Evolutionary conservation across 1,140 invertebrate genomes (phyloP), one percentile per base, ranked within the genome.

Genomic region (Drosophila pruinosa): DNA sequence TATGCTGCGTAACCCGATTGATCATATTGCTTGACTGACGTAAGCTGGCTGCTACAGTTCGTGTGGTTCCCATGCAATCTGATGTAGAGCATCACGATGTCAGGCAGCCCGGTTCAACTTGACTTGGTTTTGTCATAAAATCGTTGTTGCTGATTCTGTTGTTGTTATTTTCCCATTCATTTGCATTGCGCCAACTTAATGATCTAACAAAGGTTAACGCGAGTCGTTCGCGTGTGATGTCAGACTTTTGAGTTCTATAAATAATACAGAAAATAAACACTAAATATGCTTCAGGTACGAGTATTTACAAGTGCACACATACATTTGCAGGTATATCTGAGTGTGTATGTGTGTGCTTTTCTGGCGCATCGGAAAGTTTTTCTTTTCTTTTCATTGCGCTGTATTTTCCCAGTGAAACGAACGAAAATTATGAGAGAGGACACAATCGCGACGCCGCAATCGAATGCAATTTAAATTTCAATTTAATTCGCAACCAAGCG

Each of bases 391-490:
- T n/a, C n/a, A n/a, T n/a, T n/a, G n/a, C n/a, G 5, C 12, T n/a
- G 36, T 14, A 38, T 67, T 77, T 76, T 77, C 63, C 62, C 75
- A 78, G 62, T 57, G 48, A 62, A 52, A 22, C 45, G 15, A 41
- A 39, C 14, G 58, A 47, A 15, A 17, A 54, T 47, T 59, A 59
- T 59, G 43, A 62, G 59, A 75, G 61, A 22, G 31, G 48, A 53
- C 15, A 52, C 75, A 69, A 83, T 83, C 80, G 69, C 62, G 43
- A 19, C 39, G 54, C 59, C 10, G 52, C 69, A 72, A 82, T 83
- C 79, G 81, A 86, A 77, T 86, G 81, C 81, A 85, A 85, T 86
- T 85, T 86, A 82, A 88, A 88, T 88, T 88, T 88, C 82, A 88
- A 88, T 88, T 88, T 88, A 88, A 88, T 88, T 88, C 78, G 75